Evolutionary conservation across 1,140 invertebrate genomes (phyloP), one percentile per base, ranked within the genome.

Genomic region (Neotoxoptera formosana): DNA sequence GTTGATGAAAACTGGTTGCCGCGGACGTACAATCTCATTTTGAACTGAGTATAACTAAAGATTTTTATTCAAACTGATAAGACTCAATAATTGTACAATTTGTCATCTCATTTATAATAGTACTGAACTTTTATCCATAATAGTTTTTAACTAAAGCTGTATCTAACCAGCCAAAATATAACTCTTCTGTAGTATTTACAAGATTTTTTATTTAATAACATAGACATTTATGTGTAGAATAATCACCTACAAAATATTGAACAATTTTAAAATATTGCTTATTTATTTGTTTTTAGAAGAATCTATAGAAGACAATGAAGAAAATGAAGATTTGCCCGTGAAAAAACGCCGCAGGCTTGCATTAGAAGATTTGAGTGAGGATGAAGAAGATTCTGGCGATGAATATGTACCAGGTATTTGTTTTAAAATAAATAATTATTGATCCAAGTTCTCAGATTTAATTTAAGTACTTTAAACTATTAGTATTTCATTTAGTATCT

Each of bases 311-410:
- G 92, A 94, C 11, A 51, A 90, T 51, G 89, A 94, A 17, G 51
- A 94, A 47, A 88, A 90, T 91, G 45, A 86, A 34, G 56, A 90
- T 30, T 36, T 90, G n/a, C 86, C 94, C 9, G 9, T n/a, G 34
- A 90, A 51, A 53, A 93, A 93, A 93, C 93, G 67, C 25, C 53
- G 86, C 2, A 93, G 60, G 36, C 45, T 90, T 81, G 87, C 41
- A 47, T 48, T 90, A 41, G 92, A 93, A 91, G 91, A 94, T 30
- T 30, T 93, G 20, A 90, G 60, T 48, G 53, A 7, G 84, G 93
- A 93, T 47, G 93, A 94, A 60, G 94, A 94, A 90, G 94, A 94
- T 93, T 94, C 94, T 21, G 94, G 94, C n/a, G 94, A 94, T 94
- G 94, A 94, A 94, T 94, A 94, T 93, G 87, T 91, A n/a, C 94